phyloP scores from a whole-genome alignment of 2,113 vertebrate species.

The Sardina pilchardus region DNA sequence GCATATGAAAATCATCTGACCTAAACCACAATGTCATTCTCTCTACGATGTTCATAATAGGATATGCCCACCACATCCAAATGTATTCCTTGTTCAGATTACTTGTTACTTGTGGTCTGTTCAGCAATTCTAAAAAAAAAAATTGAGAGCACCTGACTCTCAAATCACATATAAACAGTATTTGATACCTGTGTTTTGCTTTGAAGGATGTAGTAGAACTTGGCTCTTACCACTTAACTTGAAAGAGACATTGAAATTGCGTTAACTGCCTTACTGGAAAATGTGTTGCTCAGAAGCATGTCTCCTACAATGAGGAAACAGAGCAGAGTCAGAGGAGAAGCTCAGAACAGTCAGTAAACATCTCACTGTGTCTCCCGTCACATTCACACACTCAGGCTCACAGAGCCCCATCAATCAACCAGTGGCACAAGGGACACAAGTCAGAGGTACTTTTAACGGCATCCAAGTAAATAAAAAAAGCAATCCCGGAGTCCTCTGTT shows the following conservation, averaged over 20 bases:
- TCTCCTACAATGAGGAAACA: slow-evolving; percentile 20
- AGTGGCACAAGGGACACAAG: slow-evolving; percentile 2
- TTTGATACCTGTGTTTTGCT: not conserved
- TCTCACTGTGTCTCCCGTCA: not conserved
- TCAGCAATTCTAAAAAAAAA: not conserved
- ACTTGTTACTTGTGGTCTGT: not conserved
- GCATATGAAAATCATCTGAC: slow-evolving; percentile 2
- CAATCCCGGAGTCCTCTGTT: slow-evolving; percentile 41
- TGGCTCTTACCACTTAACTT: not conserved
- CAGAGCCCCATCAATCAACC: slow-evolving; percentile 34
- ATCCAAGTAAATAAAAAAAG: slow-evolving; percentile 53
- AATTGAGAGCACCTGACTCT: not conserved
- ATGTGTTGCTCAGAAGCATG: not conserved
- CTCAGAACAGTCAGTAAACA: not conserved
- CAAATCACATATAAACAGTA: not conserved
- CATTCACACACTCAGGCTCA: not conserved
- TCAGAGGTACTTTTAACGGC: slow-evolving; percentile 45
- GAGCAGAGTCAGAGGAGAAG: not conserved
- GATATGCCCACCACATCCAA: not conserved
- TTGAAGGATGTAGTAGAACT: not conserved
- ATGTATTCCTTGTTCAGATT: not conserved
- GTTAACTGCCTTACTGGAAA: not conserved
- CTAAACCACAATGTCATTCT: slow-evolving; percentile 5
- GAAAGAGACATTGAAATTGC: not conserved
- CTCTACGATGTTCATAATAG: not conserved